These are phyloP conservation scores for Psilopsiagon aymara DNA, from an alignment of 2,113 vertebrate genomes.

Conservation along the genomic window DNA sequence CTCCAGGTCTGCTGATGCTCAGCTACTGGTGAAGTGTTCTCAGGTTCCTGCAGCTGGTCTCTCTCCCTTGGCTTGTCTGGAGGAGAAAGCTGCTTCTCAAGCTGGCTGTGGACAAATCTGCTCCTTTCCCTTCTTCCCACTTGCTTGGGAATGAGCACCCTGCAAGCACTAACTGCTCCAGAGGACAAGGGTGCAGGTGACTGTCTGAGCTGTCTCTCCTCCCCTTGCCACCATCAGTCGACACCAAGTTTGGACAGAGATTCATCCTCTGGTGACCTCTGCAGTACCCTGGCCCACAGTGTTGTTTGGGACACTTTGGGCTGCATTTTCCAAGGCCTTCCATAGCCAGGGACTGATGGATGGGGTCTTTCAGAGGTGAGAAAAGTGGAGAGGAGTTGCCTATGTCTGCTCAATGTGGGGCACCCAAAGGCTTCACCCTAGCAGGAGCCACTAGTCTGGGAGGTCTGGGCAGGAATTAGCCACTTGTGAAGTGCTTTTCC, in stretches of 20 bases:
- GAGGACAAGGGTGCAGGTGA: fast-evolving
- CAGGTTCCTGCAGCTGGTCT: background rate
- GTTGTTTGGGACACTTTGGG: background rate
- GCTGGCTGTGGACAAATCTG: background rate
- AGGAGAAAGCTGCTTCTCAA: background rate
- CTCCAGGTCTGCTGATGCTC: background rate
- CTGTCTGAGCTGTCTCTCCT: background rate
- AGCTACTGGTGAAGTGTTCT: background rate
- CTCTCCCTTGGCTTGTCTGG: background rate
- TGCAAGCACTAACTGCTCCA: fast-evolving
- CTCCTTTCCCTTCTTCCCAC: background rate
- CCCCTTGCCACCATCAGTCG: fast-evolving
- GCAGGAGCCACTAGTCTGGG: background rate
- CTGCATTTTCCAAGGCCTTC: background rate
- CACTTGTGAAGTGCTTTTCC: background rate
- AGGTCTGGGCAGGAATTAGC: background rate
- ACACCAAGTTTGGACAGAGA: background rate
- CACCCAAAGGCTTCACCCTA: background rate
- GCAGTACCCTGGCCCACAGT: background rate
- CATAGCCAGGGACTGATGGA: background rate
- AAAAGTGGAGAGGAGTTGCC: background rate
- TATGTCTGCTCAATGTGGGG: background rate
- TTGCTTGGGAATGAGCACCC: fast-evolving
- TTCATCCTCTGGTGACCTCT: background rate
- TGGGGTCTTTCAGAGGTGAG: background rate